Conservation (phyloP, 2,888 invertebrate species). For the Trichopoda pennipes region DNA sequence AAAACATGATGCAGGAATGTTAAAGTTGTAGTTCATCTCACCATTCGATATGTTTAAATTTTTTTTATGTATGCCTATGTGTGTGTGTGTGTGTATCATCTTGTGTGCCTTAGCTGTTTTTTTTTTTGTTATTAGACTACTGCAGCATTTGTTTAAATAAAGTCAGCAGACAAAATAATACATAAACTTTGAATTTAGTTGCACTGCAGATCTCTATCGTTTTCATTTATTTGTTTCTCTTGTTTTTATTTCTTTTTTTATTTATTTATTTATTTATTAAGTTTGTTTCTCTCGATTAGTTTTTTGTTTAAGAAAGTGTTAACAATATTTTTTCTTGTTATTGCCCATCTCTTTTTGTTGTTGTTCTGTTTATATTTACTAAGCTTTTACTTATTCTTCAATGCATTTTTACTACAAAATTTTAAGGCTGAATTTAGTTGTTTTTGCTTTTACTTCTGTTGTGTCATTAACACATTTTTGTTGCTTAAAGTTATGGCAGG, state of each 20-base stretch:
- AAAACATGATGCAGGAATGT: conserved; percentile 67
- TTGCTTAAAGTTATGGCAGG: conserved; percentile 45
- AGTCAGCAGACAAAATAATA: neutral
- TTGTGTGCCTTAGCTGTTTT: neutral
- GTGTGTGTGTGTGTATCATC: conserved; percentile 6
- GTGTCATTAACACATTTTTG: conserved; percentile 54
- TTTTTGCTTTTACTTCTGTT: conserved; percentile 18
- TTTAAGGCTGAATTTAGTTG: conserved; percentile 13
- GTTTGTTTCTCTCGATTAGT: conserved; percentile 3
- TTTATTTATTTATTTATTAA: conserved; percentile 19
- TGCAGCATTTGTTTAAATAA: conserved; percentile 57
- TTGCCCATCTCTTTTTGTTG: neutral
- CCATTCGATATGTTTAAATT: conserved; percentile 3
- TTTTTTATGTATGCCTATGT: no score
- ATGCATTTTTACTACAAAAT: neutral
- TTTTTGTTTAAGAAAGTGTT: conserved; percentile 16
- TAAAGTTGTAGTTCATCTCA: conserved; percentile 53
- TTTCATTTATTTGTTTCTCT: neutral
- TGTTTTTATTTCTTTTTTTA: no score
- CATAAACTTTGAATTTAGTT: conserved; percentile 43
- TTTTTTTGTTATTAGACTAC: conserved; percentile 50
- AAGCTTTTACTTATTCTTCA: neutral
- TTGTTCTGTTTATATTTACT: neutral
- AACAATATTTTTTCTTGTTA: conserved; percentile 32
- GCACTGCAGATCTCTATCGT: conserved; percentile 40